Percentiles rank a stretch among this genome's conserved stretches.
These are phyloP conservation scores for Pecten maximus DNA, from an alignment of 2,888 invertebrate genomes.

Conservation along the genomic window DNA sequence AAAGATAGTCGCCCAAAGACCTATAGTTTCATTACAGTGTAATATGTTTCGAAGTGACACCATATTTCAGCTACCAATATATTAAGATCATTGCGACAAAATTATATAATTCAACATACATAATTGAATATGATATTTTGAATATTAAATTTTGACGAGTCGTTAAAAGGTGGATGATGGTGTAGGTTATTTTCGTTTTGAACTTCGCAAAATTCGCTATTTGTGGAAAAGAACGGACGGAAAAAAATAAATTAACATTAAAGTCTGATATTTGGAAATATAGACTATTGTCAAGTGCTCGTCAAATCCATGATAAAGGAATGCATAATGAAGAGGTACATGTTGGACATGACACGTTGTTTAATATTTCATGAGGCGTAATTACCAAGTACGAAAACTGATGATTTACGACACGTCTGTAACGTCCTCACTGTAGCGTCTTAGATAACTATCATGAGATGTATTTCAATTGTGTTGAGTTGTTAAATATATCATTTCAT, in stretches of 20 bases:
- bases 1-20: too few relatives aligned
- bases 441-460: conserved; percentile 19
- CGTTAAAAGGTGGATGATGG: too few relatives aligned
- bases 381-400: not conserved
- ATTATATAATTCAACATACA: too few relatives aligned
- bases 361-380: conserved; percentile 24
- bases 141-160: too few relatives aligned
- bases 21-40: too few relatives aligned
- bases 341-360: conserved; percentile 15
- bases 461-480: conserved; percentile 17
- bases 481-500: conserved; percentile 29
- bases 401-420: conserved; percentile 11
- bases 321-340: conserved; percentile 9
- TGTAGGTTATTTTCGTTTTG: too few relatives aligned
- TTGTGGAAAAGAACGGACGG: not conserved
- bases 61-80: too few relatives aligned
- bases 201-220: not conserved
- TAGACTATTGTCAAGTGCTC: not conserved
- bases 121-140: too few relatives aligned
- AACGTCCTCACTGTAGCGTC: not conserved
- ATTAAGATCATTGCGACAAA: too few relatives aligned
- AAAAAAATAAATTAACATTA: not conserved
- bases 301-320: conserved; percentile 16
- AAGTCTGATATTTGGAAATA: not conserved
- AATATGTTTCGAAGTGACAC: too few relatives aligned